Evolutionary conservation across 2,888 invertebrate genomes (phyloP).

Genomic region (Chrysomela aeneicollis): DNA sequence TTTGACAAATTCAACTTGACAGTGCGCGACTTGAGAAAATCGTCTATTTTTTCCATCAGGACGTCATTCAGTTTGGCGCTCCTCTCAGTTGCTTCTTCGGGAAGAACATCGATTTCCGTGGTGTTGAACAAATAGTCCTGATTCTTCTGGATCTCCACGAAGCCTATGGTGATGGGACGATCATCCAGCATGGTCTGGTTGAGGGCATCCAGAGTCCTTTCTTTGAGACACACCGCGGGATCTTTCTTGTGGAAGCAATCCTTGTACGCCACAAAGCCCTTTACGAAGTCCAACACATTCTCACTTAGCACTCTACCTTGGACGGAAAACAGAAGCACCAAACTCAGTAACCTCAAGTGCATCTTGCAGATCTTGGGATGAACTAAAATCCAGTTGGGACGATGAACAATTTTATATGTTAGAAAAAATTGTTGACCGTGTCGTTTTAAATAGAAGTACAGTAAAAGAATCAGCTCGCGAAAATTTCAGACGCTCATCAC

Average conservation of each 20-base stretch:
- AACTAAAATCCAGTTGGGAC: constrained; percentile 36
- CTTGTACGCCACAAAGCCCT: constrained; percentile 44
- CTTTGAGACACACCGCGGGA: constrained; percentile 60
- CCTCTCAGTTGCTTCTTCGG: constrained; percentile 65
- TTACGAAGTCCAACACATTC: constrained; percentile 40
- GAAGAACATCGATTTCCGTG: constrained; percentile 62
- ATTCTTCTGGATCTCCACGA: constrained; percentile 57
- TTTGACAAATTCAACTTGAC: constrained; percentile 59
- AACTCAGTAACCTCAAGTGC: constrained; percentile 34
- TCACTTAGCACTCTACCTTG: constrained; percentile 24
- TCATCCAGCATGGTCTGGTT: constrained; percentile 60
- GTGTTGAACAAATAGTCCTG: constrained; percentile 52
- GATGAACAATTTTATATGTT: constrained; percentile 48
- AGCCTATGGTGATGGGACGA: constrained; percentile 54
- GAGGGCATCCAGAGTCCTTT: constrained; percentile 57
- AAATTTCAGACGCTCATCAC: constrained; percentile 34
- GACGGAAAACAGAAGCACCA: constrained; percentile 27
- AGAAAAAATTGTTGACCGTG: constrained; percentile 47
- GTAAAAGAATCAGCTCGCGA: constrained; percentile 40
- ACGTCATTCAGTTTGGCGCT: constrained; percentile 62
- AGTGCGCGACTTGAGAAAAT: constrained; percentile 60
- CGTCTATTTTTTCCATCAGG: constrained; percentile 58
- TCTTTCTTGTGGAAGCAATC: constrained; percentile 56
- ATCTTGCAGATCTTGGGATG: constrained; percentile 34
- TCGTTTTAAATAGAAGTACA: constrained; percentile 41